phyloP scores from a whole-genome alignment of 2,797 vertebrate species.

The Phataginus tricuspis region DNA sequence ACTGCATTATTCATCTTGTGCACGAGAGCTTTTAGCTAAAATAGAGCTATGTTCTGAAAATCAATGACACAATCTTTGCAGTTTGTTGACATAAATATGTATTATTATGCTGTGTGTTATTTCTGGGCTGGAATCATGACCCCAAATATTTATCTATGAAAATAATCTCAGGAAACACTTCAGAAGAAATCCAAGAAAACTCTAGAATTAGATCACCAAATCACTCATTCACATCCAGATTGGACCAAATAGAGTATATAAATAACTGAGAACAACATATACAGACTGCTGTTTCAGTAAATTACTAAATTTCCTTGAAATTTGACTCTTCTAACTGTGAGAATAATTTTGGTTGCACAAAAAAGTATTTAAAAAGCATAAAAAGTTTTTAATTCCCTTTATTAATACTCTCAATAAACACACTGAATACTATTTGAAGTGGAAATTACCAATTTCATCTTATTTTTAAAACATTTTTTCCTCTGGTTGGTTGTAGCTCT shows the following conservation, averaged over 20 bases:
- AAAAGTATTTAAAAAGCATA: neutral
- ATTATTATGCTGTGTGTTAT: neutral
- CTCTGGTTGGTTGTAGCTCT: neutral
- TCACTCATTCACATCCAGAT: neutral
- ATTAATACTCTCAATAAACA: neutral
- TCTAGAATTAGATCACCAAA: neutral
- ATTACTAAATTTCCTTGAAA: neutral
- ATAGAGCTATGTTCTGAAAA: neutral
- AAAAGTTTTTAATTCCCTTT: neutral
- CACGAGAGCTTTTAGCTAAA: neutral
- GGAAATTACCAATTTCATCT: too few relatives aligned
- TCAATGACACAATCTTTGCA: neutral
- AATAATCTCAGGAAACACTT: neutral
- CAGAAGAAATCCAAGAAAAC: neutral
- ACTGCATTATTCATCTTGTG: neutral
- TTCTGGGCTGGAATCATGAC: neutral
- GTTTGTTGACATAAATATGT: neutral
- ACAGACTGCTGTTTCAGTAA: neutral
- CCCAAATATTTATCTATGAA: constrained; percentile 41
- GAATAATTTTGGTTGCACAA: neutral
- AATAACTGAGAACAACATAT: neutral
- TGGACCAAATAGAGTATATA: neutral
- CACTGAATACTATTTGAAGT: neutral
- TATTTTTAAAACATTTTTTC: neutral
- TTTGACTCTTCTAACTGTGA: neutral